Base-by-base conservation (phyloP, 2,797 vertebrate genomes). In the Gymnodraco acuticeps region DNA sequence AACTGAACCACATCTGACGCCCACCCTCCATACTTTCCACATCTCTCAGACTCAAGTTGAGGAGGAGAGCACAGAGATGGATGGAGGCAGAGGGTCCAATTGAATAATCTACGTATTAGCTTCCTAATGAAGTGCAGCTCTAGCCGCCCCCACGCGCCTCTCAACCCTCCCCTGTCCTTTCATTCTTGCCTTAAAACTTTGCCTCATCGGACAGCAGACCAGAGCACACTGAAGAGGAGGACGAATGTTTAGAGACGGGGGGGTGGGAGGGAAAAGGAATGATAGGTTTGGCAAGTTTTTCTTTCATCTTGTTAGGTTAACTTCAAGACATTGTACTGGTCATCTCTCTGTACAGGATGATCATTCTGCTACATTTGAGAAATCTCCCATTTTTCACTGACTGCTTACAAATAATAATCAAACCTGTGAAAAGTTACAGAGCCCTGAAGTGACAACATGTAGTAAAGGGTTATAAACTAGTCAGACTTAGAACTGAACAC, bases 101-200 rank as follows among this genome's bases (percentile, higher is more conserved):
- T 72, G 62, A 73, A 71, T 75, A 84, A 78, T 72, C 53, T 85
- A 45, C 10, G 3, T 83, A 85, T 87, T 83, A 85, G 63, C 82
- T 85, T 85, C 82, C 82, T 83, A 60, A 81, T 77, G 82, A 84
- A 91, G 83, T 85, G 82, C 86, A 90, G 84, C 80, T 82, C 83
- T 82, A 82, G 47, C 73, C 55, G 0, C 81, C 64, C 64, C 73
- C 31, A 31, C 20, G 13, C 70, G 58, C 72, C 66, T 68, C 69
- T 56, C 60, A 20, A 7, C 51, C 71, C 67, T 67, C 69, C 64
- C 53, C 55, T 3, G 17, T 87, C 72, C 85, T 82, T 87, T 81
- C 82, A 87, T 86, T 89, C 87, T 93, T 92, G 93, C 94, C 93
- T 95, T 93, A 93, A 93, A 91, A 85, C 85, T 81, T 91, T 85